These are phyloP conservation scores for Mustela lutreola DNA, from an alignment of 2,113 vertebrate species.

Conservation along the genomic window DNA sequence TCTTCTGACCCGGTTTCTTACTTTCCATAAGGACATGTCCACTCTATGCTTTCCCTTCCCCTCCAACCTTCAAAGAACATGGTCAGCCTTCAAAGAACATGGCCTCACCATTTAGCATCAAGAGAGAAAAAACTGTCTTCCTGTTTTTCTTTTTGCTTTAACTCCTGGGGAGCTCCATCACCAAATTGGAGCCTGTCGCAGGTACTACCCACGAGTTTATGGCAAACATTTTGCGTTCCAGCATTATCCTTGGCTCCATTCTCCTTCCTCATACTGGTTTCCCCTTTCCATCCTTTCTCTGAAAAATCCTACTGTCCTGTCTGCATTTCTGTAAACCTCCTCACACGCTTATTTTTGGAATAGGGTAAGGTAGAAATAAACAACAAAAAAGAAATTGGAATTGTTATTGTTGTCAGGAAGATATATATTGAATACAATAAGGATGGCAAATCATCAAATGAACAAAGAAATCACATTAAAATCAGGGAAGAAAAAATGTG, in stretches of 20 bases:
- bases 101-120: neutral
- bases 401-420: neutral
- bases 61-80: neutral
- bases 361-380: neutral
- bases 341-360: neutral
- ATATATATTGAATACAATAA: conserved; percentile 1
- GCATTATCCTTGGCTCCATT: neutral
- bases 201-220: neutral
- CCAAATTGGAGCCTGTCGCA: neutral
- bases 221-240: neutral
- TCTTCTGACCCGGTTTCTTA: neutral
- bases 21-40: neutral
- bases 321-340: neutral
- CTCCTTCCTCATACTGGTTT: neutral
- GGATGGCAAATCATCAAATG: neutral
- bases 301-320: neutral
- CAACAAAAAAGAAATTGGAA: neutral
- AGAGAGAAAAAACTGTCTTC: neutral
- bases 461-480: conserved; percentile 1
- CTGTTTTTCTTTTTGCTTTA: neutral
- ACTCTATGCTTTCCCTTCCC: neutral
- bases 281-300: neutral
- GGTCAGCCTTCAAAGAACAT: neutral
- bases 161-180: neutral
- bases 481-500: neutral